These are phyloP conservation scores for Cordilura impudica DNA, from an alignment of 2,888 invertebrate species.

Conservation along the genomic window DNA sequence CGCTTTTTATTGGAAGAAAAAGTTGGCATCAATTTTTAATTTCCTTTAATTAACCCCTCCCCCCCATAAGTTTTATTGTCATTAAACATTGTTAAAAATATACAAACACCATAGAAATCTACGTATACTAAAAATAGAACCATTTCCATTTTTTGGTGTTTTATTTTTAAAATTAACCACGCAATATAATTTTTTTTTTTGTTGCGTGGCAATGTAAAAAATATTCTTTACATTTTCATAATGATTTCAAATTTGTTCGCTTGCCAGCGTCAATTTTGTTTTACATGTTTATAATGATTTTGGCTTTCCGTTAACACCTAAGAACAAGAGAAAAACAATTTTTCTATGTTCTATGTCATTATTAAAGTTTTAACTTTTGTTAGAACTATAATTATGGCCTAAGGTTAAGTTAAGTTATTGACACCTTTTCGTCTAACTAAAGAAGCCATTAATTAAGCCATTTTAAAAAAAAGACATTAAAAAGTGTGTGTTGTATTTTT, in stretches of 20 bases:
- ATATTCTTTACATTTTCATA: slow-evolving; percentile 1
- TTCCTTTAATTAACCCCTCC: too few species aligned
- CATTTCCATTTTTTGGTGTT: slow-evolving; percentile 17
- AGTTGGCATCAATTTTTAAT: too few species aligned
- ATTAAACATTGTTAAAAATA: slow-evolving; percentile 7
- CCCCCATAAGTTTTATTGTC: too few species aligned
- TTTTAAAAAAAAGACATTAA: background rate
- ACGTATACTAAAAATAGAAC: slow-evolving; percentile 6
- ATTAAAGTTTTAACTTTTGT: background rate
- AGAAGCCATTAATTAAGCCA: background rate
- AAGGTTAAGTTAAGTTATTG: slow-evolving; percentile 16
- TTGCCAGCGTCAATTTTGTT: background rate
- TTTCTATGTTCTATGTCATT: too few species aligned
- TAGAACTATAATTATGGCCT: background rate
- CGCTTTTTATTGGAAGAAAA: too few species aligned
- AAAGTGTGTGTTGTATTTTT: too few species aligned
- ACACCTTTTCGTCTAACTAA: background rate
- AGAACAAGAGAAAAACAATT: background rate
- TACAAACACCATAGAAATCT: background rate
- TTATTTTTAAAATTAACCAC: slow-evolving; percentile 15
- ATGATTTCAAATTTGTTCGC: background rate
- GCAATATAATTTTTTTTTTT: slow-evolving; percentile 32
- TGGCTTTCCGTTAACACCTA: background rate
- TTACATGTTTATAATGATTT: background rate
- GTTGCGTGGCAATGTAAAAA: slow-evolving; percentile 42